A percentile compares a stretch with the other conserved stretches of the same genome.
phyloP scores from a whole-genome alignment of 2,113 vertebrate genomes.

The Melanocharis versteri region DNA sequence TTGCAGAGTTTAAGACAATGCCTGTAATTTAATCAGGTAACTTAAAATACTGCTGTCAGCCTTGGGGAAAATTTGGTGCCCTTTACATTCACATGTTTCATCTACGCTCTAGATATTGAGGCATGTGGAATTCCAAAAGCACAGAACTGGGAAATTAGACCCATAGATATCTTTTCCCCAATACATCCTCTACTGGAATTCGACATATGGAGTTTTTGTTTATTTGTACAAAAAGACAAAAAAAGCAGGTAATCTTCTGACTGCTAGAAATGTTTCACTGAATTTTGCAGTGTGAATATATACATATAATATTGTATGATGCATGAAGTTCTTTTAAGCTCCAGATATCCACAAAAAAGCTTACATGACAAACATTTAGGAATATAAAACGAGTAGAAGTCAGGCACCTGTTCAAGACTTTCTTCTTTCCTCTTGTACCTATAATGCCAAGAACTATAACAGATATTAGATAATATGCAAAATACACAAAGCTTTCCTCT shows the following conservation, averaged over 20 bases:
- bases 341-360: neutral
- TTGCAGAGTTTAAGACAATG: neutral
- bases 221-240: neutral
- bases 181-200: neutral
- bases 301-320: neutral
- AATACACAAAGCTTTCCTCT: neutral
- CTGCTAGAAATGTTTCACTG: neutral
- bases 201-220: neutral
- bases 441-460: neutral
- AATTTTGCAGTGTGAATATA: neutral
- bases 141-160: neutral
- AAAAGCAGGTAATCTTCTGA: neutral
- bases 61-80: neutral
- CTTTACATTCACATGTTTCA: neutral
- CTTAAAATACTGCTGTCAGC: neutral
- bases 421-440: neutral
- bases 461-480: neutral
- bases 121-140: neutral
- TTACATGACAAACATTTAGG: neutral
- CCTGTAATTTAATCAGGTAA: slow-evolving; percentile 2
- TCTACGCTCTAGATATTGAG: neutral
- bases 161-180: neutral
- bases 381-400: neutral
- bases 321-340: neutral
- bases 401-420: neutral